Conservation (phyloP, 1,140 invertebrate genomes). For the Neomicropteryx cornuta region DNA sequence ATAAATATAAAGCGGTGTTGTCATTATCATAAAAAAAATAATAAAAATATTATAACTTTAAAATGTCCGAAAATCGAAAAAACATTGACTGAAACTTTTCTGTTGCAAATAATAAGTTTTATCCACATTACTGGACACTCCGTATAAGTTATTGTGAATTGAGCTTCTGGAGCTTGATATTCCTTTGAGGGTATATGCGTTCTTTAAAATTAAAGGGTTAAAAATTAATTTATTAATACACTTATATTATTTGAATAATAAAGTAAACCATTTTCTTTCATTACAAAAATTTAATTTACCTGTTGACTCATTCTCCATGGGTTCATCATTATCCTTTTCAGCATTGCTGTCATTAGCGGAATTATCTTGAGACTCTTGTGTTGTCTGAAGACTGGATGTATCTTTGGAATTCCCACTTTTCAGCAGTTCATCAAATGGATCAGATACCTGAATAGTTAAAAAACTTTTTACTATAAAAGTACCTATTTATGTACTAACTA, state of each 20-base stretch:
- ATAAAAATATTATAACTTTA: too few relatives aligned
- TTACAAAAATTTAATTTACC: slow-evolving; percentile 3
- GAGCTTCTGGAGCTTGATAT: neutral
- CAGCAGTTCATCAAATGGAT: slow-evolving; percentile 35
- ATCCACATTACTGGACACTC: too few relatives aligned
- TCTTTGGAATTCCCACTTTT: slow-evolving; percentile 24
- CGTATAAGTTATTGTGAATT: neutral
- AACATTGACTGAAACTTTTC: too few relatives aligned
- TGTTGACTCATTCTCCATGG: slow-evolving; percentile 6
- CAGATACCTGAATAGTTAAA: slow-evolving; percentile 26
- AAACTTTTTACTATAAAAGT: neutral
- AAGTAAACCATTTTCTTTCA: slow-evolving; percentile 2
- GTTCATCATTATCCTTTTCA: slow-evolving; percentile 15
- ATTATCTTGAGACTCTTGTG: slow-evolving; percentile 19
- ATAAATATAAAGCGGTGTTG: too few relatives aligned
- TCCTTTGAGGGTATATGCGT: neutral
- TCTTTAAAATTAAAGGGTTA: neutral
- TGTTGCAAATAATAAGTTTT: too few relatives aligned
- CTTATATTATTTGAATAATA: slow-evolving; percentile 1
- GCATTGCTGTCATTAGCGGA: slow-evolving; percentile 27
- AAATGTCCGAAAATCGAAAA: too few relatives aligned
- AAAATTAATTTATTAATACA: slow-evolving; percentile 9
- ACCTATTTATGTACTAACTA: neutral
- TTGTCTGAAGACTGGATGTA: slow-evolving; percentile 14
- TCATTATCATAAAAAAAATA: too few relatives aligned